Percentiles rank a stretch among this genome's conserved stretches.
These are phyloP conservation scores for Melanerpes aurifrons DNA, from an alignment of 2,113 vertebrate species.

Conservation along the genomic window DNA sequence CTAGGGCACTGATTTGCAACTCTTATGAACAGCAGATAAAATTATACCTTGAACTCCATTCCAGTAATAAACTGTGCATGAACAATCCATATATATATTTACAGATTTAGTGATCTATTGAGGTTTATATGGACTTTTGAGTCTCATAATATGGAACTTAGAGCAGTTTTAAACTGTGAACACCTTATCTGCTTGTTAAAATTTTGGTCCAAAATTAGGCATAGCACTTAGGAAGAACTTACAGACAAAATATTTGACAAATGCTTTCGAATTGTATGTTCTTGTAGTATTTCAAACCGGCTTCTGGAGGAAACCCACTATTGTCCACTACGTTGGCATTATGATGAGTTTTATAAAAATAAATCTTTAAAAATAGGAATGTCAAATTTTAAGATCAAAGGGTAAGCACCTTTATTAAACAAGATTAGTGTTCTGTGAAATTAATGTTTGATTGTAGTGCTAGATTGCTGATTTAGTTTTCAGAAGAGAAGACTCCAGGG, in stretches of 20 bases:
- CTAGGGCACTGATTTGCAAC: too few species aligned
- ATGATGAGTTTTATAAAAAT: slow-evolving; percentile 20
- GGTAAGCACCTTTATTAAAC: slow-evolving; percentile 22
- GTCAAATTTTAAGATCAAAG: slow-evolving; percentile 35
- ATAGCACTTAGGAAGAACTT: not conserved
- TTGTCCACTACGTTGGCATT: not conserved
- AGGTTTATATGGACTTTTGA: not conserved
- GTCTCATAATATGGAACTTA: not conserved
- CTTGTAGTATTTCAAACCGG: not conserved
- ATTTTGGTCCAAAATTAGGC: not conserved
- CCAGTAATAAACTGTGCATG: not conserved
- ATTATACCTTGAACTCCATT: not conserved
- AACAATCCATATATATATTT: not conserved
- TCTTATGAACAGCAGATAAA: too few species aligned
- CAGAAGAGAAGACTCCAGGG: too few species aligned
- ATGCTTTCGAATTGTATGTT: not conserved
- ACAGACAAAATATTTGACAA: not conserved
- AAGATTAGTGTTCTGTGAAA: not conserved
- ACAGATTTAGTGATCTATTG: not conserved
- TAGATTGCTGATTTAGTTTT: too few species aligned
- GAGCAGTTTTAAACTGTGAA: not conserved
- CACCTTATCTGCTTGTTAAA: not conserved
- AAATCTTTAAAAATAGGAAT: slow-evolving; percentile 20
- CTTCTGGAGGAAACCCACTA: not conserved
- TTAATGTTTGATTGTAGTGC: too few species aligned